These are phyloP conservation scores for Enteromius radiatus DNA, from an alignment of 2,797 vertebrate species.

Conservation along the genomic window DNA sequence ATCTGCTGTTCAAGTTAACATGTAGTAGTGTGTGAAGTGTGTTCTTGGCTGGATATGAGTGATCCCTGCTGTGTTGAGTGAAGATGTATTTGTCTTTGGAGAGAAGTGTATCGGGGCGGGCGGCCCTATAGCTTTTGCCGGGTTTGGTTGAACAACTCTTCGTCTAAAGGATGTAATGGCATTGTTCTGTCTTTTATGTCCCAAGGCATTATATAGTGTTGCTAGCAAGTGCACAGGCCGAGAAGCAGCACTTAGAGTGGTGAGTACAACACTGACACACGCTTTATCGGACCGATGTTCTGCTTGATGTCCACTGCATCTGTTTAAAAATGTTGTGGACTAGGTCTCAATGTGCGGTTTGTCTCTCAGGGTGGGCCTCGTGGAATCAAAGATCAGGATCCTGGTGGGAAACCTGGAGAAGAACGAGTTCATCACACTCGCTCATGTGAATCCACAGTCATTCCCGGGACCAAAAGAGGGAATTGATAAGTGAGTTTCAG, in stretches of 20 bases:
- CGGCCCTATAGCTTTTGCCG: conserved; percentile 44
- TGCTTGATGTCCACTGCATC: neutral
- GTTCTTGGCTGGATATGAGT: neutral
- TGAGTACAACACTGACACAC: conserved; percentile 75
- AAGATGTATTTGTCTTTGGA: neutral
- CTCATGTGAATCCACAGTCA: conserved; percentile 86
- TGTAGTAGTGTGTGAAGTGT: neutral
- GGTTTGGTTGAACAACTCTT: conserved; percentile 43
- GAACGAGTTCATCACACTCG: conserved; percentile 86
- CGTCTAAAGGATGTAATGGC: conserved; percentile 69
- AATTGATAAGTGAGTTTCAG: conserved; percentile 82
- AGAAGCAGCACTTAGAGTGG: conserved; percentile 89
- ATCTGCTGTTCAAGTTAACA: neutral
- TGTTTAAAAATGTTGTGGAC: neutral
- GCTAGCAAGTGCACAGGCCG: conserved; percentile 85
- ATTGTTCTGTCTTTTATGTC: conserved; percentile 86
- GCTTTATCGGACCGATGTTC: conserved; percentile 31
- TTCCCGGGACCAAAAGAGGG: conserved; percentile 82
- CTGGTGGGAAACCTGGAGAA: conserved; percentile 88
- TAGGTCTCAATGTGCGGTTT: conserved; percentile 5
- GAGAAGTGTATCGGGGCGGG: conserved; percentile 1
- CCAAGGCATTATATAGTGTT: conserved; percentile 94
- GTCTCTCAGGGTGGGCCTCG: conserved; percentile 83
- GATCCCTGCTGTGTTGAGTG: neutral
- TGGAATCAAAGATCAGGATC: conserved; percentile 91